These are phyloP conservation scores for Pycnonotus jocosus DNA, from an alignment of 2,113 vertebrate species.

Conservation along the genomic window DNA sequence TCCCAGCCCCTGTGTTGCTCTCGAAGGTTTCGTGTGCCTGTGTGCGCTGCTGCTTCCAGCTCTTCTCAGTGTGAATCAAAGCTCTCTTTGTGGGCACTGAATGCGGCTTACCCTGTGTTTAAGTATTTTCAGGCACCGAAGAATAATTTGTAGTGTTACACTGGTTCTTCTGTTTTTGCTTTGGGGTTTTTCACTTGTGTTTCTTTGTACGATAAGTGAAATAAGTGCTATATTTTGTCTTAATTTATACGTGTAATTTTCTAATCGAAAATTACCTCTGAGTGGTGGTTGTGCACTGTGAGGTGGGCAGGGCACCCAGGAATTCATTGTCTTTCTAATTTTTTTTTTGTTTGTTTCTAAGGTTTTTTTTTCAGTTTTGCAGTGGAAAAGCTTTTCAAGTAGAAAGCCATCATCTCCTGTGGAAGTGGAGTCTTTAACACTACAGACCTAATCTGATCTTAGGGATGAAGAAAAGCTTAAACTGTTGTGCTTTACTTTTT, in stretches of 20 bases:
- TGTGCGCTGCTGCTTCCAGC: neutral
- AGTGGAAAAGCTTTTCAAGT: neutral
- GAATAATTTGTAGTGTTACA: neutral
- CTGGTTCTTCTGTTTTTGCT: neutral
- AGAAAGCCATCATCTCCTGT: fast-evolving
- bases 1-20: fast-evolving
- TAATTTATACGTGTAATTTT: neutral
- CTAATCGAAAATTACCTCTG: fast-evolving
- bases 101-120: neutral
- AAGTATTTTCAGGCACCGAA: neutral
- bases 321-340: neutral
- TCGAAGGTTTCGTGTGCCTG: neutral
- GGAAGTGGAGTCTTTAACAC: neutral
- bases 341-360: too few relatives aligned
- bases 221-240: neutral
- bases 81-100: neutral
- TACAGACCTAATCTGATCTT: neutral
- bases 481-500: fast-evolving
- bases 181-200: neutral
- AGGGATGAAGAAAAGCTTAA: neutral
- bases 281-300: neutral
- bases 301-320: neutral
- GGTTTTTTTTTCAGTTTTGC: neutral
- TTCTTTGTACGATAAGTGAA: neutral
- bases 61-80: fast-evolving